A percentile compares a stretch with the other conserved stretches of the same genome.
These are phyloP conservation scores for Volucella zonaria DNA, from an alignment of 2,888 invertebrate species.

Conservation along the genomic window DNA sequence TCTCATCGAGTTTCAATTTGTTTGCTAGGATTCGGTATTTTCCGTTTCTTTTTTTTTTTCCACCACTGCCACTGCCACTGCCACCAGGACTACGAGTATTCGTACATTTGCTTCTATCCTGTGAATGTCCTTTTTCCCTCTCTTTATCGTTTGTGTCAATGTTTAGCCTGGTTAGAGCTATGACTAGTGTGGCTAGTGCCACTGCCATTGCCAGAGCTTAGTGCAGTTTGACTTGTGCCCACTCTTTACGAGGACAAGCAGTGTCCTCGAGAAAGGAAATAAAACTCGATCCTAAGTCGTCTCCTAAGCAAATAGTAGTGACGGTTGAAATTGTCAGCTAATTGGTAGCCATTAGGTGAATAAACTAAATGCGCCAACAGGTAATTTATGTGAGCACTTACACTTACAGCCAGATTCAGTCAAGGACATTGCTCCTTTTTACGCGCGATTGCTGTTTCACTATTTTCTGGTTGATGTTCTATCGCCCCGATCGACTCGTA, in stretches of 20 bases:
- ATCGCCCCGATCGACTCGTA: neutral
- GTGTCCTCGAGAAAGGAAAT: constrained; percentile 27
- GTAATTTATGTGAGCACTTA: constrained; percentile 40
- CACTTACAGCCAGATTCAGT: neutral
- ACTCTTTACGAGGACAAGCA: neutral
- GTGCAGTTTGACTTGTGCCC: constrained; percentile 55
- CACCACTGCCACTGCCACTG: neutral
- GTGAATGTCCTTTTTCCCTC: constrained; percentile 2
- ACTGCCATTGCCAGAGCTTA: constrained; percentile 31
- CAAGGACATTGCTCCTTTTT: constrained; percentile 55
- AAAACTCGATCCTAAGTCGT: constrained; percentile 26
- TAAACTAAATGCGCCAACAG: constrained; percentile 59
- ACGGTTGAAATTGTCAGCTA: constrained; percentile 59
- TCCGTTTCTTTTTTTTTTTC: constrained; percentile 12
- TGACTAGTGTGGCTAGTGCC: constrained; percentile 31
- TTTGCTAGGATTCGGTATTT: constrained; percentile 53
- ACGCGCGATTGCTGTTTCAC: constrained; percentile 33
- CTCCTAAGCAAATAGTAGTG: constrained; percentile 58
- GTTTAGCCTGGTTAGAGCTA: constrained; percentile 48
- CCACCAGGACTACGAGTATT: neutral
- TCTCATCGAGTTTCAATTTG: constrained; percentile 74
- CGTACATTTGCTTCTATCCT: constrained; percentile 28
- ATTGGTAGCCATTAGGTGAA: constrained; percentile 67
- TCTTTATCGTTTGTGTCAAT: constrained; percentile 54
- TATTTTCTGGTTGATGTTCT: constrained; percentile 4